Evolutionary conservation across 2,888 invertebrate genomes (phyloP), one percentile per base, ranked within the genome.

Genomic region (Hypomecis atomaria): DNA sequence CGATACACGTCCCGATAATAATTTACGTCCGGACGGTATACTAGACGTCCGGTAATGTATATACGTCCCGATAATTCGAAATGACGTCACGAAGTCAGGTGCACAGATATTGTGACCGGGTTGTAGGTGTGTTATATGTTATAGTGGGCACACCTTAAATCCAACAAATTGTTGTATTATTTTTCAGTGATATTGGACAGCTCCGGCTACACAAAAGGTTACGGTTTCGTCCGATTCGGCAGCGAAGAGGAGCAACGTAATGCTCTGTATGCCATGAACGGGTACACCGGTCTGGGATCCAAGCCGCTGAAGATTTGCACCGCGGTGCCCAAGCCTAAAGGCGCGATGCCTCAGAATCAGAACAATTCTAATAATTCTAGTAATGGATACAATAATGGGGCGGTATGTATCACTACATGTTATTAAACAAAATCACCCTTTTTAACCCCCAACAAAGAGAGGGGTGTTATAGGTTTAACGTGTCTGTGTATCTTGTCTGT

Each of bases 171-270:
- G n/a, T n/a, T n/a, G n/a, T n/a, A n/a, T n/a, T n/a, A 48, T 53
- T 56, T 93, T 94, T 37, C 88, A 96, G 98, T 99, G 37, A 98
- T 99, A 75, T 89, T 98, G 76, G 98, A 98, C 80, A 95, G 94
- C 71, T 95, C 96, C 66, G 98, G 99, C 4, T 97, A 97, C 78
- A 98, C 98, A 77, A 98, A 98, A 90, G 98, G 99, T 10, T 99
- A 98, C 86, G 99, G 99, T 5, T 99, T 99, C 88, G 98, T 99
- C 8, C 94, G 98, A 71, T 99, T 99, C 85, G 97, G 98, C 5
- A 97, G 96, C 78, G 98, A 99, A 85, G 97, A 97, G 65, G 98
- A 98, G 81, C 98, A 99, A 85, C 97, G 98, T 79, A 96, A 97
- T 77, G 98, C 98, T 69, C 90, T 99, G 56, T 95, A 96, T 59